These are phyloP conservation scores for Diachrysia chrysitis DNA, from an alignment of 2,888 invertebrate genomes.

Conservation along the genomic window DNA sequence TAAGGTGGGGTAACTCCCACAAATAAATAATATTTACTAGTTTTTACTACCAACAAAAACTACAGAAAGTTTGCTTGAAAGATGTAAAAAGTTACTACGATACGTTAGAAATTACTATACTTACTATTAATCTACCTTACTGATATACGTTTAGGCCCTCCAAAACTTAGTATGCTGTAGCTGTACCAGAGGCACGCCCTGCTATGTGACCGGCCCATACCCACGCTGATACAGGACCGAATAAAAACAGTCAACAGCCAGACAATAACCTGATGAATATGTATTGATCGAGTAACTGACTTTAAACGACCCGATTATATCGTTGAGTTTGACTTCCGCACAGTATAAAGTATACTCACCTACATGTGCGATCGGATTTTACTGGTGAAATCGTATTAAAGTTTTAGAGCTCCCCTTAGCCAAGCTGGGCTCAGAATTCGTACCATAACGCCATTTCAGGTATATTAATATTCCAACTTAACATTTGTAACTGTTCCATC, in stretches of 20 bases:
- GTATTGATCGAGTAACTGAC: constrained; percentile 4
- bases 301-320: constrained; percentile 4
- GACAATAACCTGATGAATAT: constrained; percentile 4
- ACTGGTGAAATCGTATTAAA: background rate
- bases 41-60: too few relatives aligned
- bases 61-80: too few relatives aligned
- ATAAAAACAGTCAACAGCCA: constrained; percentile 4
- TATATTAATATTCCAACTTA: constrained; percentile 40
- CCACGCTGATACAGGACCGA: constrained; percentile 1
- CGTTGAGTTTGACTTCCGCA: background rate
- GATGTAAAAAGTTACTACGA: too few relatives aligned
- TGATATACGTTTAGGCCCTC: background rate
- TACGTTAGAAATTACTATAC: too few relatives aligned
- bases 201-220: background rate
- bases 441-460: constrained; percentile 25
- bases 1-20: too few relatives aligned
- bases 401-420: background rate
- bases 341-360: background rate
- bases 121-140: too few relatives aligned
- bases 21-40: too few relatives aligned
- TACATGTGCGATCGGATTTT: background rate
- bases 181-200: background rate
- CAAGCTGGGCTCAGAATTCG: background rate
- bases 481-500: constrained; percentile 30
- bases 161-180: background rate